These are phyloP conservation scores for Pseudolaguvia tuberculata DNA, from an alignment of 2,113 vertebrate genomes.

Conservation along the genomic window DNA sequence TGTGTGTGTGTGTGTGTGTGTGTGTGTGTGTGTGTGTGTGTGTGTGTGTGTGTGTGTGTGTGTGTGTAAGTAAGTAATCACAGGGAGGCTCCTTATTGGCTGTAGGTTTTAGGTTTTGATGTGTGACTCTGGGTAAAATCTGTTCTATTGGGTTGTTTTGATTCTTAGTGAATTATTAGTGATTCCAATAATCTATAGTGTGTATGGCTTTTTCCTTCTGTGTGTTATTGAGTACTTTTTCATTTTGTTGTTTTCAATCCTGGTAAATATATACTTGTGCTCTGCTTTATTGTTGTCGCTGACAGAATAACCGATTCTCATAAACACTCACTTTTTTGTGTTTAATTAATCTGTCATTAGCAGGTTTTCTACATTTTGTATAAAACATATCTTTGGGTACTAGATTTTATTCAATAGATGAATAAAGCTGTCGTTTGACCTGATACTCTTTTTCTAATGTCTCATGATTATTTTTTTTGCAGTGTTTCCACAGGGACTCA, in stretches of 20 bases:
- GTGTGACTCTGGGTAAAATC: background rate
- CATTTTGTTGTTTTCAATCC: background rate
- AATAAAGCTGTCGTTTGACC: constrained; percentile 19
- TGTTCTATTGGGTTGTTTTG: background rate
- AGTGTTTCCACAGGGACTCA: too few species aligned
- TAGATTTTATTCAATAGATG: constrained; percentile 18
- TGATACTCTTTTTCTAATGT: constrained; percentile 1
- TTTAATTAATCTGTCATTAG: constrained; percentile 7
- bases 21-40: too few species aligned
- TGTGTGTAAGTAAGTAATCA: too few species aligned
- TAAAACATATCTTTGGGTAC: constrained; percentile 14
- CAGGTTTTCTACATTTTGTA: constrained; percentile 45
- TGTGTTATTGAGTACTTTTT: background rate
- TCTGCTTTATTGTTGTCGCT: background rate
- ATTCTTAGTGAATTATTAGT: constrained; percentile 7
- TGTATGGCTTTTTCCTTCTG: background rate
- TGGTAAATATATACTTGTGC: background rate
- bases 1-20: too few species aligned
- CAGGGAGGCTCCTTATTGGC: constrained; percentile 17
- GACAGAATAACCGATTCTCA: background rate
- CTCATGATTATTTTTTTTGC: too few species aligned
- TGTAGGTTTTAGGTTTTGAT: constrained; percentile 5
- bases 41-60: too few species aligned
- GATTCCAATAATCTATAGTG: background rate
- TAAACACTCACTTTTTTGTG: background rate